Evolutionary conservation across 1,140 invertebrate genomes (phyloP).

Genomic region (Helicoverpa zea): DNA sequence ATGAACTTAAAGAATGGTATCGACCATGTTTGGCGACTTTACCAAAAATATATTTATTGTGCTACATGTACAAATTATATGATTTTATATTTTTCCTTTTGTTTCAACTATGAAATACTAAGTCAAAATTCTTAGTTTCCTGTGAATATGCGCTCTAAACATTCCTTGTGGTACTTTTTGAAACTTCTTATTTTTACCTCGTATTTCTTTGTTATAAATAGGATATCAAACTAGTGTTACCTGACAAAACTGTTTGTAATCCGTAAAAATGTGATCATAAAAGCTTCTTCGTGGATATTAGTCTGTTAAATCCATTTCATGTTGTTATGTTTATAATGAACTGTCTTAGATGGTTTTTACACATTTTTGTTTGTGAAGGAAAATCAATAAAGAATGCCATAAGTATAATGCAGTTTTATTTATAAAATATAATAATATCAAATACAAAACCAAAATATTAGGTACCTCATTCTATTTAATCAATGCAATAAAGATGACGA

Average conservation of each 20-base stretch:
- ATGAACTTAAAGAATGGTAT: too few relatives aligned
- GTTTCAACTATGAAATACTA: slow-evolving; percentile 8
- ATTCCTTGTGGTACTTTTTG: slow-evolving; percentile 27
- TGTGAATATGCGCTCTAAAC: slow-evolving; percentile 28
- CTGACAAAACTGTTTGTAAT: not conserved
- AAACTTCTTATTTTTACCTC: not conserved
- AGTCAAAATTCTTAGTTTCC: slow-evolving; percentile 2
- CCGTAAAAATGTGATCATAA: not conserved
- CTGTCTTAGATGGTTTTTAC: slow-evolving; percentile 60
- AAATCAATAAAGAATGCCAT: slow-evolving; percentile 77
- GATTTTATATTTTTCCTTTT: slow-evolving; percentile 22
- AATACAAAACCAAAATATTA: not conserved
- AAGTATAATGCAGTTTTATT: slow-evolving; percentile 44
- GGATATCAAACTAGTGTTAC: not conserved
- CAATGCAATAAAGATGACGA: not conserved
- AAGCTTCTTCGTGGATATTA: not conserved
- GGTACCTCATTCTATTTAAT: not conserved
- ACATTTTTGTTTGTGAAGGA: slow-evolving; percentile 75
- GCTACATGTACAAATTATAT: slow-evolving; percentile 41
- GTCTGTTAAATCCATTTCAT: slow-evolving; percentile 13
- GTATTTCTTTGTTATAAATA: slow-evolving; percentile 9
- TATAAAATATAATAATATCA: not conserved
- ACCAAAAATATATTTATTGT: not conserved
- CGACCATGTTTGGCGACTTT: too few relatives aligned
- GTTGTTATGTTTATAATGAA: slow-evolving; percentile 41